Percentiles rank a stretch among this genome's conserved stretches.
These are phyloP conservation scores for Theonella swinhoei DNA, from an alignment of 37 sponge, comb jelly and placozoan species.

Conservation along the genomic window DNA sequence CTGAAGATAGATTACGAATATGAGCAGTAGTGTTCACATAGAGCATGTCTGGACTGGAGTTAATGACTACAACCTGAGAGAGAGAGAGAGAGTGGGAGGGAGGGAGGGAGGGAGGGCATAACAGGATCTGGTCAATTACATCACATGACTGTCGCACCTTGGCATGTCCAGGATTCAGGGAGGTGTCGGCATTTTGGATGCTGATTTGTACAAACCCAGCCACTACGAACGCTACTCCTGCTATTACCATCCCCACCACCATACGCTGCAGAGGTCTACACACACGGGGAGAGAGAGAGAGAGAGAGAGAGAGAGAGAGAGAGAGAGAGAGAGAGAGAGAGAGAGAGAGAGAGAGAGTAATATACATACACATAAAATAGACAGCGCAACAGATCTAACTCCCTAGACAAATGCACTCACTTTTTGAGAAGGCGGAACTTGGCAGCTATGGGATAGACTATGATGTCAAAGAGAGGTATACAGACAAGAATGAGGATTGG, in stretches of 20 bases:
- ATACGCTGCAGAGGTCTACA: slow-evolving; percentile 91
- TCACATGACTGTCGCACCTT: too few species aligned
- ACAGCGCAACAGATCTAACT: neutral
- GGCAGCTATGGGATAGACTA: slow-evolving; percentile 87
- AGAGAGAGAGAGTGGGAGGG: too few species aligned
- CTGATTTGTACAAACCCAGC: slow-evolving; percentile 85
- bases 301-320: neutral
- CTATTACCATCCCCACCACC: slow-evolving; percentile 87
- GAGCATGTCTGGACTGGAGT: neutral
- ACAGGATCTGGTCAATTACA: too few species aligned
- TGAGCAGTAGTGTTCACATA: neutral
- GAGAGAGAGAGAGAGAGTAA: neutral
- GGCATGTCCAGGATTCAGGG: slow-evolving; percentile 30
- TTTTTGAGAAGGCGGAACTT: slow-evolving; percentile 64
- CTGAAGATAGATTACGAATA: neutral
- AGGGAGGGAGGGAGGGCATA: too few species aligned
- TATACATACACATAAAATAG: neutral
- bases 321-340: neutral
- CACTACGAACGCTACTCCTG: slow-evolving; percentile 85
- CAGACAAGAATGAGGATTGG: slow-evolving; percentile 91
- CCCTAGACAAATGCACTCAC: slow-evolving; percentile 22
- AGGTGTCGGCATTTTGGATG: slow-evolving; percentile 20
- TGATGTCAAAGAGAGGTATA: slow-evolving; percentile 92
- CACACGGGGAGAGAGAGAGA: neutral
- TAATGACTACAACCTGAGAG: neutral